Conservation (phyloP, 92 coral and sea anemone species). For the Metridium senile region DNA sequence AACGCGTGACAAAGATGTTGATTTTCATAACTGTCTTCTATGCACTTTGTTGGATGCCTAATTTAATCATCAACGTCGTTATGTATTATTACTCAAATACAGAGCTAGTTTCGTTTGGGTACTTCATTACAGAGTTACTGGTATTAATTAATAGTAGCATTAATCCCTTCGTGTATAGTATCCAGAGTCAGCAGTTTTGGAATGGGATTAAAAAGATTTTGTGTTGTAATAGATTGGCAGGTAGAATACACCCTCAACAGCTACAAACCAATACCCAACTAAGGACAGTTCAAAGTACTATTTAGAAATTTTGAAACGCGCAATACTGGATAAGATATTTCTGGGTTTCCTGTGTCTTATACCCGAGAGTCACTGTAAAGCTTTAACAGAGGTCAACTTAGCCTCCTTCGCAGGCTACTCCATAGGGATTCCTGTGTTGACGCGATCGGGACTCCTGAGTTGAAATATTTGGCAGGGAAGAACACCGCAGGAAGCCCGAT, state of each 20-base stretch:
- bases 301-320: too few relatives aligned
- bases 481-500: too few relatives aligned
- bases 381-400: too few relatives aligned
- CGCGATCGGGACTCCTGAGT: too few relatives aligned
- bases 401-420: too few relatives aligned
- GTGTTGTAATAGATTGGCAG: conserved; percentile 9
- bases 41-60: conserved; percentile 61
- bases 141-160: conserved; percentile 57
- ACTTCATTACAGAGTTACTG: conserved; percentile 55
- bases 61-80: conserved; percentile 38
- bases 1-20: conserved; percentile 60
- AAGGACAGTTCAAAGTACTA: neutral
- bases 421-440: too few relatives aligned
- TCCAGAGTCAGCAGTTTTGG: conserved; percentile 62
- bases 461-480: too few relatives aligned
- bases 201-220: conserved; percentile 32
- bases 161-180: conserved; percentile 56
- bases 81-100: conserved; percentile 22
- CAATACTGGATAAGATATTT: too few relatives aligned
- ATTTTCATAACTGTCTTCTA: conserved; percentile 42
- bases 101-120: conserved; percentile 36
- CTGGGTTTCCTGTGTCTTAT: too few relatives aligned
- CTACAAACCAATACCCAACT: neutral
- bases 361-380: too few relatives aligned
- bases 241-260: neutral